phyloP scores from a whole-genome alignment of 2,797 vertebrate species.

The Poeciliopsis infans region DNA sequence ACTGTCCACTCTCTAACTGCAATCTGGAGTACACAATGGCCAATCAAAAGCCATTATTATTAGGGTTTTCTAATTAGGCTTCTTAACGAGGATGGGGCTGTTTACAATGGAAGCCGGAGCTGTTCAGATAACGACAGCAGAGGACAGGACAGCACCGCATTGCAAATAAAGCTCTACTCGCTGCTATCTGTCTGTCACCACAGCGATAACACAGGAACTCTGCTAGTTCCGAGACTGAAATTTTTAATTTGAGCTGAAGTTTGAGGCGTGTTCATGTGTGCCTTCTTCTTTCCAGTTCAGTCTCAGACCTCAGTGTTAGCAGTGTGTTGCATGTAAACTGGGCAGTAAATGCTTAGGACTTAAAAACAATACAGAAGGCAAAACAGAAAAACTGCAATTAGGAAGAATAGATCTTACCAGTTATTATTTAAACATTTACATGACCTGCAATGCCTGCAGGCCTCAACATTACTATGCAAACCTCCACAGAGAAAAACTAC shows the following conservation, averaged over 20 bases:
- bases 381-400: background rate
- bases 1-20: constrained; percentile 44
- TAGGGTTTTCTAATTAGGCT: constrained; percentile 70
- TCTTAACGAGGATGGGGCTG: constrained; percentile 58
- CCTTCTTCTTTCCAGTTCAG: background rate
- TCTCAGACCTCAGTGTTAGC: background rate
- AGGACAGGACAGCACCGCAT: constrained; percentile 47
- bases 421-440: background rate
- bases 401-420: background rate
- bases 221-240: constrained; percentile 50
- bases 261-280: background rate
- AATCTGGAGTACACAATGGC: constrained; percentile 64
- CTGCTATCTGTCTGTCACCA: constrained; percentile 50
- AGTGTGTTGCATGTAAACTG: background rate
- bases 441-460: background rate
- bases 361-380: background rate
- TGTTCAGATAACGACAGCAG: constrained; percentile 49
- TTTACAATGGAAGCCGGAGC: constrained; percentile 64
- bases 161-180: constrained; percentile 49
- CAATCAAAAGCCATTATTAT: constrained; percentile 65
- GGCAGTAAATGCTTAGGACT: background rate
- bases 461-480: background rate
- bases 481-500: background rate
- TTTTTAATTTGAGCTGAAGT: constrained; percentile 42
- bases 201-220: constrained; percentile 49